Base-by-base conservation (phyloP, 2,888 invertebrate genomes). In the Allophyes oxyacanthae region DNA sequence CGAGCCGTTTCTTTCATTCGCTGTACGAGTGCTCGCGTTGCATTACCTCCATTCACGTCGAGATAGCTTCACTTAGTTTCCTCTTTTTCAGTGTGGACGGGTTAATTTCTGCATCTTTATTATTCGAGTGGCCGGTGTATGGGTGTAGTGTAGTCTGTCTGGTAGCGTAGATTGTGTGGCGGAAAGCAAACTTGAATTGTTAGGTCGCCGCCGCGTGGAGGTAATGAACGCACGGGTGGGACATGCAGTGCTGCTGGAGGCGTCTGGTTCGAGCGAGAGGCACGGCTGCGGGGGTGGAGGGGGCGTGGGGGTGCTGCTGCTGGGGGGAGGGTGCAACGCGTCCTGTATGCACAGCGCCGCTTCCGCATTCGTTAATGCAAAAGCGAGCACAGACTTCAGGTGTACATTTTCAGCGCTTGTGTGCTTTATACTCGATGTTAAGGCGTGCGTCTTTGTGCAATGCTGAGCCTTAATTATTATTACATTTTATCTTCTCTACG, bases 311-410 rank as follows among this genome's bases (percentile, higher is more conserved):
- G n/a, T n/a, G n/a, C n/a, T 73, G 73, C 70, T 68, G 77, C 72
- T 55, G 52, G 54, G 77, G 71, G 79, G 72, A 80, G 86, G 86
- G 85, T 86, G 88, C 87, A 88, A 79, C 87, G 87, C 89, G 91
- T 90, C 91, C 89, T 93, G 92, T 92, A 90, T 93, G 93, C 93
- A 92, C 89, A 92, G 88, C 89, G 89, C 90, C 86, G 92, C 92
- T 93, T 93, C 93, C 94, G 93, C 93, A 93, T 92, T 93, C 92
- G 94, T 94, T 93, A 93, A 92, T 92, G 93, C 92, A 93, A 93
- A 93, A 92, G 92, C 93, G 89, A 85, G 90, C 86, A 86, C 89
- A 91, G 91, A 90, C 92, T 92, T 91, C 92, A 93, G 93, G 93
- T 93, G 92, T 92, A 92, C 90, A 92, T 91, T 93, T 93, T 94